Percentiles rank a stretch among this genome's conserved stretches.
These are phyloP conservation scores for Lasius platythorax DNA, from an alignment of 2,888 invertebrate genomes.

Conservation along the genomic window DNA sequence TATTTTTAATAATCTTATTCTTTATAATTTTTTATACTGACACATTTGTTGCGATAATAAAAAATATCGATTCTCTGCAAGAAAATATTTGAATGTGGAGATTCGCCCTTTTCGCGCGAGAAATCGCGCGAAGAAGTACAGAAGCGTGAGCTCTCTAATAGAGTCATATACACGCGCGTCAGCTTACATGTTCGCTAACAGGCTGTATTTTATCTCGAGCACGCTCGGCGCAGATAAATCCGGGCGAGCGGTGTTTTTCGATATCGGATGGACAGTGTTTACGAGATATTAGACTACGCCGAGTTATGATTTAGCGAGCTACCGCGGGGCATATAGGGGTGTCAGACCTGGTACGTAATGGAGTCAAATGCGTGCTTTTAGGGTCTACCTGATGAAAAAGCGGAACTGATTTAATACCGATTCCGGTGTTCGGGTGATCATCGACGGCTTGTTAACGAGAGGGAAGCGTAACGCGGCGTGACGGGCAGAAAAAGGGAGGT, in stretches of 20 bases:
- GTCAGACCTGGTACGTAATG: conserved; percentile 71
- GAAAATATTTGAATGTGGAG: background rate
- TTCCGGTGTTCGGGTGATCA: conserved; percentile 31
- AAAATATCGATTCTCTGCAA: background rate
- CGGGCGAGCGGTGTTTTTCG: conserved; percentile 41
- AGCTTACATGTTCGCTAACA: conserved; percentile 36
- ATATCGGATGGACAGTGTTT: conserved; percentile 51
- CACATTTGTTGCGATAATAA: background rate
- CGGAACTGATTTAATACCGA: conserved; percentile 51
- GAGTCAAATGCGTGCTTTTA: conserved; percentile 80
- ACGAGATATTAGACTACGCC: conserved; percentile 34
- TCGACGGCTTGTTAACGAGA: conserved; percentile 68
- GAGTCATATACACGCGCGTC: conserved; percentile 22
- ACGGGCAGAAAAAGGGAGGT: conserved; percentile 37
- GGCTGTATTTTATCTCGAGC: conserved; percentile 38
- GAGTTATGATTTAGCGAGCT: conserved; percentile 40
- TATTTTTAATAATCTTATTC: background rate
- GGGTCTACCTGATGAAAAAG: conserved; percentile 70
- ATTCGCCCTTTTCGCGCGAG: too few species aligned
- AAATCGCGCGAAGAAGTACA: background rate
- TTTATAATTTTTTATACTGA: background rate
- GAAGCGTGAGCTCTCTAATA: conserved; percentile 30
- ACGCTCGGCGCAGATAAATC: conserved; percentile 35
- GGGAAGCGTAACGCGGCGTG: conserved; percentile 53
- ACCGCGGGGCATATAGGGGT: conserved; percentile 67